A percentile compares a stretch with the other conserved stretches of the same genome.
These are phyloP conservation scores for Calliphora vomitoria DNA, from an alignment of 2,888 invertebrate genomes.

Conservation along the genomic window DNA sequence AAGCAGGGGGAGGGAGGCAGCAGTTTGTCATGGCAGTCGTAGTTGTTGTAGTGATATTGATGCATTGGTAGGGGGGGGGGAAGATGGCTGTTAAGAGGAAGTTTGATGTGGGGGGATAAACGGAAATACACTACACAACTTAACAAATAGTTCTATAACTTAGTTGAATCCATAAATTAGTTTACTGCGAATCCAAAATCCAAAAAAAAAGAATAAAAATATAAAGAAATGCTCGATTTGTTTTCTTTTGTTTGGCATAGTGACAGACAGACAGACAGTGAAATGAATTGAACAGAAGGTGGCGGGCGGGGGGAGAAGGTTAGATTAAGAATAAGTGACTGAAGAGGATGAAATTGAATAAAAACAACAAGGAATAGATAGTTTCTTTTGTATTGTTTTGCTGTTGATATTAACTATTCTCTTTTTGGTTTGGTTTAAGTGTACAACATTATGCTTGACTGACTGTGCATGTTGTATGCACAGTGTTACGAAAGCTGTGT, in stretches of 20 bases:
- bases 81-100: slow-evolving; percentile 51
- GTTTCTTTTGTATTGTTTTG: slow-evolving; percentile 38
- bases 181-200: slow-evolving; percentile 55
- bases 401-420: slow-evolving; percentile 28
- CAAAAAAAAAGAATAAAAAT: slow-evolving; percentile 45
- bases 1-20: slow-evolving; percentile 2
- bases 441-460: slow-evolving; percentile 54
- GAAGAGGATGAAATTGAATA: slow-evolving; percentile 65
- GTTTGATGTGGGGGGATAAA: slow-evolving; percentile 53
- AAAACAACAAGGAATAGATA: slow-evolving; percentile 61
- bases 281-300: slow-evolving; percentile 12
- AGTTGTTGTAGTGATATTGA: slow-evolving; percentile 19
- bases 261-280: slow-evolving; percentile 64
- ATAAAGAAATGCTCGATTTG: slow-evolving; percentile 54
- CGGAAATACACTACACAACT: slow-evolving; percentile 71
- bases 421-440: slow-evolving; percentile 35
- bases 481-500: slow-evolving; percentile 6
- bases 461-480: background rate
- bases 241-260: slow-evolving; percentile 58
- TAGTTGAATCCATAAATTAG: slow-evolving; percentile 72
- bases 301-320: slow-evolving; percentile 21
- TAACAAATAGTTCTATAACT: slow-evolving; percentile 72
- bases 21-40: slow-evolving; percentile 60
- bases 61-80: background rate
- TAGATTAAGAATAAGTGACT: slow-evolving; percentile 64